Percentiles rank a stretch among this genome's conserved stretches.
Evolutionary conservation across 92 coral and sea anemone species (phyloP).

Genomic region (Blastomussa wellsi): DNA sequence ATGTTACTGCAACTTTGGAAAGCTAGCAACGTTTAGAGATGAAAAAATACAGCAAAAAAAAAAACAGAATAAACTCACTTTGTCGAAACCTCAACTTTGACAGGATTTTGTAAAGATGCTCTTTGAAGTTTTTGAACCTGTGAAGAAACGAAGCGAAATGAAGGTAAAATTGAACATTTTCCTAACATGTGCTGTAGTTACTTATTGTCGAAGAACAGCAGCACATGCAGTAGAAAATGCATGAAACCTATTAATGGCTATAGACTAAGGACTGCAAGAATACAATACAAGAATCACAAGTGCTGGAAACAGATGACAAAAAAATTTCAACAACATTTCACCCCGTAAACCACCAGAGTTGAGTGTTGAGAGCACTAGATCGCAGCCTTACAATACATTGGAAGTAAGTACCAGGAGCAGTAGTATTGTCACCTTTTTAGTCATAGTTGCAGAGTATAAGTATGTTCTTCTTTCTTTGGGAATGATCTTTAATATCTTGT

Average conservation of each 20-base stretch:
- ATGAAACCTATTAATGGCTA: neutral
- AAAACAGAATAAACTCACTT: conserved; percentile 58
- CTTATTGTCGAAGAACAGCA: neutral
- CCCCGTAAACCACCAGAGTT: too few relatives aligned
- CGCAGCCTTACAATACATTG: neutral
- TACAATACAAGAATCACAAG: neutral
- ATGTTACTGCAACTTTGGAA: neutral
- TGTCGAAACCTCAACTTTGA: conserved; percentile 93
- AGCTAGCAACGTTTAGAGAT: neutral
- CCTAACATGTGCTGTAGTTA: neutral
- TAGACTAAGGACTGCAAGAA: neutral
- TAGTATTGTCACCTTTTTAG: conserved; percentile 72
- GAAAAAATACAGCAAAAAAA: neutral
- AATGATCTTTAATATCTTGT: conserved; percentile 89
- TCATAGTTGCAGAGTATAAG: conserved; percentile 98
- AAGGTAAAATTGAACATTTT: neutral
- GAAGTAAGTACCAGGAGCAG: too few relatives aligned
- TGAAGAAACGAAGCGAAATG: neutral
- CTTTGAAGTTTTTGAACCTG: conserved; percentile 97
- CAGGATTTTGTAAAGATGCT: conserved; percentile 95
- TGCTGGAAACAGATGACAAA: neutral
- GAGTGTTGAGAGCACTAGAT: too few relatives aligned
- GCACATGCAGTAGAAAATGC: neutral
- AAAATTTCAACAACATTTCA: too few relatives aligned
- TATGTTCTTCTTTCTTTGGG: conserved; percentile 95